Evolutionary conservation across 2,113 vertebrate species (phyloP), one percentile per base, ranked within the genome.

Genomic region (Anhinga anhinga): DNA sequence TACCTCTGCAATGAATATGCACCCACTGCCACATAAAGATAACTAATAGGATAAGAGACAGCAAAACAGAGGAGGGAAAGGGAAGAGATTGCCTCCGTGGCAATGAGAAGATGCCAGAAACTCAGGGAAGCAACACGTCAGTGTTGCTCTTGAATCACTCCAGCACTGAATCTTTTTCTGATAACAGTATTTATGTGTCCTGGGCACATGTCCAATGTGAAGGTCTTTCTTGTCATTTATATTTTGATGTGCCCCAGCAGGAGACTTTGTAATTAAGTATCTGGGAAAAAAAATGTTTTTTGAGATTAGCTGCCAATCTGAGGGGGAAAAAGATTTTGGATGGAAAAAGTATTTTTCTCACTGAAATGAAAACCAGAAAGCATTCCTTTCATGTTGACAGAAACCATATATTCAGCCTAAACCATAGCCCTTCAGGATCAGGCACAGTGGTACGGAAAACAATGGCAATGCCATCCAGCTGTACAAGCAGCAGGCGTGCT

Each of bases 371-470:
- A 81, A 49, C 10, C 69, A 42, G 77, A 49, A 42, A 55, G 21
- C 40, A 36, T 53, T 76, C 50, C 12, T 56, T 63, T 82, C 70
- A 15, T 13, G 10, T 38, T 30, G 32, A 27, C 42, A 70, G 55
- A 49, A 76, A 32, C 10, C 77, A 27, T 22, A 47, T 29, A 13
- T 38, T 38, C 30, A 29, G 15, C 15, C 53, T 34, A 36, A 62
- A 29, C 13, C 42, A 21, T n/a, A 80, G 62, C 61, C n/a, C 8
- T 21, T 32, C 20, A 8, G 62, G n/a, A 9, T 6, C n/a, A 22
- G 23, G 40, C 40, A 7, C 30, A 11, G 61, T 2, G 1, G 25
- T 7, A 6, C 1, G 4, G 45, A 20, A 30, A 47, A 34, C 45
- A 30, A 15, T n/a, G 45, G 82, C 42, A 11, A 7, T 11, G 44